Base-by-base conservation (phyloP, 2,888 invertebrate genomes). In the Amphipoea lucens region DNA sequence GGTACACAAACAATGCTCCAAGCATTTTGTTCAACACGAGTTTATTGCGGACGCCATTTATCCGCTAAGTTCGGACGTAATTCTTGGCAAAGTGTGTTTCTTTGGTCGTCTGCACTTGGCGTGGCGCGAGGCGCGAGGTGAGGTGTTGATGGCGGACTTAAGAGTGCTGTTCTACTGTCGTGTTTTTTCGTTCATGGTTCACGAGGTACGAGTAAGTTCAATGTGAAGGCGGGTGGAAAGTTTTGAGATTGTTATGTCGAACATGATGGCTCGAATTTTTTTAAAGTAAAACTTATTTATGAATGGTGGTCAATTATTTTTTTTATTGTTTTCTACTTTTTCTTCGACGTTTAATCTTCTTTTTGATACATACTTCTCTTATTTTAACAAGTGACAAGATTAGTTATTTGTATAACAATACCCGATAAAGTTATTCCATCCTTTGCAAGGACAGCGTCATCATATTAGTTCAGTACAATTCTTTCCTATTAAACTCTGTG, bases 31-130 rank as follows among this genome's bases (percentile, higher is more conserved):
- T 88, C 54, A 75, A 84, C 87, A 84, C 84, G 81, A 87, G 84
- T 89, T 90, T 87, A 89, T 87, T 85, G 85, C 85, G 83, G 80
- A 68, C 78, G 87, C 85, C 89, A 90, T 89, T 89, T 89, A 90
- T 88, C 79, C 83, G 69, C 69, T 75, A 87, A 89, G 84, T 90
- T 88, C 68, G 75, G 83, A 82, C 85, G 85, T 88, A 89, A 91
- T 87, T 91, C 86, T 87, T 85, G 70, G 83, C 85, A 71, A 76
- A 85, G 81, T 86, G 79, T 84, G 83, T 87, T 91, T 91, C 91
- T 90, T 90, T 85, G 80, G 87, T 83, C 85, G 79, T 86, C 83
- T 84, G 89, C 74, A 78, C 80, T 89, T 90, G 90, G 89, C 87
- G 87, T 72, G 60, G 76, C 62, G 89, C 87, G 87, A 70, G 60